Evolutionary conservation across 2,797 vertebrate genomes (phyloP).

Genomic region (Channa striata): DNA sequence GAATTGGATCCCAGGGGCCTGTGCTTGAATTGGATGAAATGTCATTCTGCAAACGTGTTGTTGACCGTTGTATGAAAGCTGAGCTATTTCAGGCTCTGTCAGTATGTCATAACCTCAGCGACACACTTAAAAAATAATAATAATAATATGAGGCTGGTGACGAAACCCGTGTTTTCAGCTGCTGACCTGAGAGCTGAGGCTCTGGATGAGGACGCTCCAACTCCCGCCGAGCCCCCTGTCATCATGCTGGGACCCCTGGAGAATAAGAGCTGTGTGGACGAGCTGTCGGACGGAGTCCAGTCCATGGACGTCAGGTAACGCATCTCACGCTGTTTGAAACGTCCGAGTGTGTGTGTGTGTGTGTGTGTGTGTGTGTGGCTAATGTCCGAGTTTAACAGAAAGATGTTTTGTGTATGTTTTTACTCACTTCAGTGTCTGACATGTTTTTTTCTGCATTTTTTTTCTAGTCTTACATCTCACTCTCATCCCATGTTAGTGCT

Average conservation of each 20-base stretch:
- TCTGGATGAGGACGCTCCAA: constrained; percentile 52
- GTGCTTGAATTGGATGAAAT: too few species aligned
- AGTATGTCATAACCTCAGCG: too few species aligned
- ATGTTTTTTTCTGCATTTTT: not conserved
- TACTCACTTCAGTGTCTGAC: not conserved
- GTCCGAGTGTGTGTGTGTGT: not conserved
- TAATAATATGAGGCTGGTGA: too few species aligned
- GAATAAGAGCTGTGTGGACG: constrained; percentile 89
- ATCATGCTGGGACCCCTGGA: constrained; percentile 89
- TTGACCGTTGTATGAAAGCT: too few species aligned
- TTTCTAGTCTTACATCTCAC: not conserved
- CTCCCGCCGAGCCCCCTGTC: constrained; percentile 71
- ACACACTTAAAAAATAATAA: too few species aligned
- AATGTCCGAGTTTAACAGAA: not conserved
- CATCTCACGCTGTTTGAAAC: not conserved
- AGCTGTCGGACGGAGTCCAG: constrained; percentile 95
- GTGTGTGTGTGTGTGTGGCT: not conserved
- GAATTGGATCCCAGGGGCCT: too few species aligned
- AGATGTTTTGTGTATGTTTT: not conserved
- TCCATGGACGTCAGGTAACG: constrained; percentile 98
- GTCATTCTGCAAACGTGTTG: too few species aligned
- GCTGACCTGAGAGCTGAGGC: constrained; percentile 48
- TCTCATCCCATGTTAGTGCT: not conserved
- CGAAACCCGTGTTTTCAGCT: constrained; percentile 30
- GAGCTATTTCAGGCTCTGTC: too few species aligned